Percentiles rank a stretch among this genome's conserved stretches.
These are phyloP conservation scores for Heliconius ethilla DNA, from an alignment of 2,888 invertebrate species.

Conservation along the genomic window DNA sequence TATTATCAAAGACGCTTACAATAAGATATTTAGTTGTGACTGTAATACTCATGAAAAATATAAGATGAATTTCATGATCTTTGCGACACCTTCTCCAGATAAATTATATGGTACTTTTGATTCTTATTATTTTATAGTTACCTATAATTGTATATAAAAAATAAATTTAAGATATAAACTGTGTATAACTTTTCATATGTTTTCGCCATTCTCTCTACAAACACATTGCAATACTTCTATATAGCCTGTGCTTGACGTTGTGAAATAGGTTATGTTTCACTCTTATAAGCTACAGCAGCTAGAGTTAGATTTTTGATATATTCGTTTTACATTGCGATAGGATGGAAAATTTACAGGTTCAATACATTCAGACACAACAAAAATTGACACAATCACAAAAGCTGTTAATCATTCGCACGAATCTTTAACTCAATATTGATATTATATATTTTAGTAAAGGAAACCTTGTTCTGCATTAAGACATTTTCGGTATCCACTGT, in stretches of 20 bases:
- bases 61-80: no score
- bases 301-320: conserved; percentile 14
- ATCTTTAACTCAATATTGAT: not conserved
- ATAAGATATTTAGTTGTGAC: no score
- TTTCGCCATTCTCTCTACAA: not conserved
- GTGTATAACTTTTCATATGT: not conserved
- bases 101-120: no score
- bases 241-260: conserved; percentile 5
- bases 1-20: no score
- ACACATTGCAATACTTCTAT: conserved; percentile 30
- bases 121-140: no score
- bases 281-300: conserved; percentile 8
- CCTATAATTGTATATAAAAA: no score
- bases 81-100: no score
- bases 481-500: no score
- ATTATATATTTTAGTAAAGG: no score
- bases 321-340: not conserved
- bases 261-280: conserved; percentile 9
- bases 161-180: no score
- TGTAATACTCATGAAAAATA: no score
- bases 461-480: no score
- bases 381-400: not conserved
- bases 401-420: not conserved
- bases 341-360: not conserved
- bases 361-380: not conserved